Evolutionary conservation across 1,140 invertebrate species (phyloP), one percentile per base, ranked within the genome.

Genomic region (Monochamus saltuarius): DNA sequence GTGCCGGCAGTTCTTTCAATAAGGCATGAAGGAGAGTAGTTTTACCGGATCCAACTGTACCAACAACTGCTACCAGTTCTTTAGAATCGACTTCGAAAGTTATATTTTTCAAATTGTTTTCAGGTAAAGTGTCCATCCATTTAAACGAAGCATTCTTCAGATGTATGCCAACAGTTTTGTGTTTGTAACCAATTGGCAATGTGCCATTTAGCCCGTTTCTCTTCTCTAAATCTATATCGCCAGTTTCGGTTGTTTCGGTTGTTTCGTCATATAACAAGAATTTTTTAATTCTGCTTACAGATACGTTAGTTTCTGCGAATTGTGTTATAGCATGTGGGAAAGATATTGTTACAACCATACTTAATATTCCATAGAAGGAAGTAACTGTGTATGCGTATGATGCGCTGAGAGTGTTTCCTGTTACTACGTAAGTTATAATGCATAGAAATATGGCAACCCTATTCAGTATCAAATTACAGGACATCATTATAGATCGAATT

Each of bases 1-100:
- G 73, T 0, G 89, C 66, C 1, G 87, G 87, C 22, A 96, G 71
- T 78, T 97, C 94, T 49, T 84, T 80, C 4, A 97, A 79, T 49
- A 97, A 81, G 2, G 86, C 82, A 72, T 95, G 87, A 9, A 96
- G 77, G 2, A 97, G 75, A 11, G 92, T 94, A 67, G 87, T 85
- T 79, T 90, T 90, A 56, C 89, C 89, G 34, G 85, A 78, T 37
- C 89, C 88, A 16, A 90, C 87, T 22, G 84, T 81, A 14, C 89
- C 89, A 61, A 91, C 84, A 1, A 90, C 79, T 2, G 84, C 84
- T 4, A 87, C 72, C 35, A 90, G 69, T 67, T 87, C 45, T n/a
- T 83, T 83, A 4, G 79, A 69, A 51, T 76, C 74, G 2, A 82
- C 75, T 4, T 72, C 69, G 6, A 87, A 70, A 61, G 75, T 80